Evolutionary conservation across 2,797 vertebrate genomes (phyloP), one percentile per base, ranked within the genome.

Genomic region (Australoheros facetus): DNA sequence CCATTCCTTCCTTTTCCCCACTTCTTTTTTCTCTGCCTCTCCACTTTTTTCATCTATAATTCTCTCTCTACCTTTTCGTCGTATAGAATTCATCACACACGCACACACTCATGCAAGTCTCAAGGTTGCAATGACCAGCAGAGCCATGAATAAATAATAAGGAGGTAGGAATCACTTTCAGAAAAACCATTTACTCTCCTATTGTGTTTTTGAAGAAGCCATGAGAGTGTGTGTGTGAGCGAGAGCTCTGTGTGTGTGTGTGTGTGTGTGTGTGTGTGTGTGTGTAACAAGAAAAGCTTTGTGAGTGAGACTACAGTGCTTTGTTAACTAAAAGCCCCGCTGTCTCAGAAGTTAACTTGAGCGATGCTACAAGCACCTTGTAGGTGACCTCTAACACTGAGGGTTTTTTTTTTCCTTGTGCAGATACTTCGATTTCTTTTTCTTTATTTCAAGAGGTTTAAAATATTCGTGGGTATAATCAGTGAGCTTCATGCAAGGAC

Each of bases 81-180:
- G 85, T 88, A 89, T 76, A 88, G 91, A 89, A 91, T 87, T 88
- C 86, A 87, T 89, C 87, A 32, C 64, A 55, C 74, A 80, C 71
- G 30, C 70, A 54, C 62, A 62, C 70, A 70, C 78, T 64, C 84
- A 57, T 37, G 32, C 79, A 12, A 62, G 82, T 92, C 92, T 94
- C 95, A 96, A 96, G 95, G 95, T 96, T 95, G 94, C 94, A 94
- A 93, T 94, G 95, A 94, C 95, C 94, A 94, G 90, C 90, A 94
- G 95, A 91, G 51, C 92, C 93, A 96, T 96, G 95, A 96, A 96
- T 96, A 95, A 96, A 95, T 96, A 96, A 96, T 96, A 90, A 85
- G 88, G 80, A 85, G 91, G 91, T 91, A 91, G 92, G 93, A 95
- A 96, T 96, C 95, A 89, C 92, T 95, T 96, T 96, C 95, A 93